Percentiles rank a stretch among this genome's conserved stretches.
phyloP scores from a whole-genome alignment of 2,113 vertebrate species.

The Takifugu flavidus region DNA sequence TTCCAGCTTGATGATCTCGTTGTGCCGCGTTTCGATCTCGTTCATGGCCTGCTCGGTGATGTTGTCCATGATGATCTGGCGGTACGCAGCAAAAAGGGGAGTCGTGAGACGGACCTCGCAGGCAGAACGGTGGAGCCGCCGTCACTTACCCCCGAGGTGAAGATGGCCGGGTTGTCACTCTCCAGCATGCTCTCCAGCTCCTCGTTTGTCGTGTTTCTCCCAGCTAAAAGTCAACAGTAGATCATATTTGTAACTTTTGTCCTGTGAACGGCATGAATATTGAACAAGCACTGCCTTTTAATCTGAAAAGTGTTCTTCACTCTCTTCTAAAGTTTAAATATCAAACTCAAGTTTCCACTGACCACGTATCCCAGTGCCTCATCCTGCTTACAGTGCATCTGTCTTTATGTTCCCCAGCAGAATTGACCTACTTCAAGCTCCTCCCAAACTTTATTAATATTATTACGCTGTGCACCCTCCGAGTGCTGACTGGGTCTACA shows the following conservation, averaged over 20 bases:
- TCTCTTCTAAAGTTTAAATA: not conserved
- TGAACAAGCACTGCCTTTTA: too few relatives aligned
- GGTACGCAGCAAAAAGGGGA: not conserved
- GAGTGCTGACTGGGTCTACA: not conserved
- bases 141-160: slow-evolving; percentile 88
- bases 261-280: not conserved
- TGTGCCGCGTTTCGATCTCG: slow-evolving; percentile 93
- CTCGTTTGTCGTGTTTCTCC: slow-evolving; percentile 93
- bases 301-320: too few relatives aligned
- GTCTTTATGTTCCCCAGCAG: slow-evolving; percentile 37
- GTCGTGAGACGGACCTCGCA: not conserved
- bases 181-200: slow-evolving; percentile 97
- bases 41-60: slow-evolving; percentile 95
- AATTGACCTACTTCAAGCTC: slow-evolving; percentile 47
- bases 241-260: not conserved
- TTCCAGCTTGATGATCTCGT: slow-evolving; percentile 95
- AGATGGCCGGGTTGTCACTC: slow-evolving; percentile 94
- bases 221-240: slow-evolving; percentile 75
- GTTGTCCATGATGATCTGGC: slow-evolving; percentile 96
- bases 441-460: slow-evolving; percentile 18
- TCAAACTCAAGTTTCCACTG: not conserved
- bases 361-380: slow-evolving; percentile 1
- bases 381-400: slow-evolving; percentile 24
- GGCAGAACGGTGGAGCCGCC: not conserved
- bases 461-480: not conserved